Evolutionary conservation across 2,888 invertebrate genomes (phyloP), one percentile per base, ranked within the genome.

Genomic region (Aphelenchoides bicaudatus): DNA sequence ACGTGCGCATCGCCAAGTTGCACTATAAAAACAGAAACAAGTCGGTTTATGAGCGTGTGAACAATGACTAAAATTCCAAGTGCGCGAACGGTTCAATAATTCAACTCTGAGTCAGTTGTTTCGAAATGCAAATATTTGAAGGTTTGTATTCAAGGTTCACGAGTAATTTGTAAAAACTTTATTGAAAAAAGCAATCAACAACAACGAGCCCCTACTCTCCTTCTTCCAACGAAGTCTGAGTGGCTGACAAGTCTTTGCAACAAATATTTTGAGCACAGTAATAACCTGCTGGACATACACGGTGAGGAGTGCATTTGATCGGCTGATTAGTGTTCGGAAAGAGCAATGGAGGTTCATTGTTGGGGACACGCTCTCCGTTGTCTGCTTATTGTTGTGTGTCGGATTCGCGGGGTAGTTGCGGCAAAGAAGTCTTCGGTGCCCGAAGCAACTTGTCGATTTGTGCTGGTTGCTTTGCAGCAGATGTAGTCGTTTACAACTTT

Each of bases 301-400:
- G 60, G 4, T 59, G 34, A 6, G 64, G 53, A 34, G 68, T 63
- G 56, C 72, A 72, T 6, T 61, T 61, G 23, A 72, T 43, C 19
- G 70, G 70, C 46, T 68, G 64, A n/a, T 67, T 62, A 13, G 59
- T 68, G 49, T 60, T 59, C 5, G 68, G 66, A 63, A 68, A 71
- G 3, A 70, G 46, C 53, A 71, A 59, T 1, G 72, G 70, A 5
- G 43, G 28, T 6, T 57, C 31, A 1, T 68, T 71, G 46, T 68
- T 65, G 1, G 71, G 71, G 46, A 71, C 71, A 0, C 47, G 57
- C 28, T 58, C 21, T 19, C n/a, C n/a, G 25, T 10, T 25, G 27
- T 21, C 43, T 6, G 8, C 43, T 21, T 43, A 37, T 16, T 10
- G 31, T 38, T 5, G 19, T 30, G n/a, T 13, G 16, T 31, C 37